Evolutionary conservation across 2,113 vertebrate species (phyloP), one percentile per base, ranked within the genome.

Genomic region (Rhadina sibilatrix): DNA sequence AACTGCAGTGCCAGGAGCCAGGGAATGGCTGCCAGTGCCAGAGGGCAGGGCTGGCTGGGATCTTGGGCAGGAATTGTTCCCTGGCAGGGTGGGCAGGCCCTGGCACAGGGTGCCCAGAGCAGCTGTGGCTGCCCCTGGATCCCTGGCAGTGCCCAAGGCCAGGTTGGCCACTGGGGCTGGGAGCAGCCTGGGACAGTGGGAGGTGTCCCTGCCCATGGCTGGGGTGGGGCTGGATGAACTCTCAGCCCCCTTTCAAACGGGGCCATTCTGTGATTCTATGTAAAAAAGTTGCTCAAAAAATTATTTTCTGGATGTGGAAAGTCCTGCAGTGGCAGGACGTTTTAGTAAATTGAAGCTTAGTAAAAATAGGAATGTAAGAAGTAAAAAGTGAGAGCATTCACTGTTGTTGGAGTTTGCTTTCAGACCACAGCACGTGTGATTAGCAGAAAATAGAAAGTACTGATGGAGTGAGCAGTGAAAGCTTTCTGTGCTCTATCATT

Each of bases 181-280:
- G 69, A 82, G 52, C 60, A 52, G 14, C 60, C 69, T 66, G 77
- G 61, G 16, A 21, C 49, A 30, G 21, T 31, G 70, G 30, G 0
- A 89, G 70, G 7, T 5, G 87, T 47, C 61, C 70, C 70, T 83
- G 54, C 9, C 23, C 38, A 10, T 30, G 61, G 46, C 16, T 0
- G 38, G n/a, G 16, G 30, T 44, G 38, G 46, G 0, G 1, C 0
- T 0, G 18, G 28, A 1, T 61, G 30, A 0, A 5, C 2, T 40
- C 5, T 54, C 9, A 54, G 9, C 4, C 10, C 9, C 10, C 3
- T 61, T 13, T 17, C 18, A 66, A 56, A 16, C 8, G 20, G 33
- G 10, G 2, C 17, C 17, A 49, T 23, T 54, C 47, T 23, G 5
- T 15, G 54, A 40, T 61, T 60, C 38, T 31, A 2, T 49, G 21